Evolutionary conservation across 2,888 invertebrate genomes (phyloP).

Genomic region (Microplitis manilae): DNA sequence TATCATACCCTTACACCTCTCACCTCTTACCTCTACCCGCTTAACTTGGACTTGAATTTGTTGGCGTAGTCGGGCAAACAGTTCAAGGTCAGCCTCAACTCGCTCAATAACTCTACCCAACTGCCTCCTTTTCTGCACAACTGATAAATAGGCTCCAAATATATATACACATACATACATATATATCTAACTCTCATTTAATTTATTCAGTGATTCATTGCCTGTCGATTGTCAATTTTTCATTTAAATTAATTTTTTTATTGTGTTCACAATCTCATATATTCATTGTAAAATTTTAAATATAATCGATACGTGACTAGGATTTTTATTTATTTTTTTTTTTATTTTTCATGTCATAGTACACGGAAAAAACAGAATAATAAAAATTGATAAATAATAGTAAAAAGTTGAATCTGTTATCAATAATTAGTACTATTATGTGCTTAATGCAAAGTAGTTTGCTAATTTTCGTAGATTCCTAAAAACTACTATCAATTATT

Average conservation of each 20-base stretch:
- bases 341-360: not conserved
- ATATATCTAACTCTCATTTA: not conserved
- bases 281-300: not conserved
- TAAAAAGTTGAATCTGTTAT: no score
- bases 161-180: not conserved
- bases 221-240: not conserved
- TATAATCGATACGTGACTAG: not conserved
- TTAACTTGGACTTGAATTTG: slow-evolving; percentile 26
- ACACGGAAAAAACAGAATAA: no score
- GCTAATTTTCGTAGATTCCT: no score
- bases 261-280: not conserved
- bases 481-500: no score
- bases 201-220: not conserved
- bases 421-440: no score
- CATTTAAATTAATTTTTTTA: not conserved
- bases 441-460: no score
- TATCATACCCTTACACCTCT: not conserved
- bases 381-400: no score
- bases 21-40: not conserved
- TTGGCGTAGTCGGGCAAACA: slow-evolving; percentile 20
- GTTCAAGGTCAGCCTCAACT: slow-evolving; percentile 25
- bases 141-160: not conserved
- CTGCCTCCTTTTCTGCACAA: slow-evolving; percentile 2
- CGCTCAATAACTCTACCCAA: slow-evolving; percentile 25
- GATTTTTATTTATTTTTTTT: not conserved